Base-by-base conservation (phyloP, 2,797 vertebrate genomes). In the Cossypha polioptera region DNA sequence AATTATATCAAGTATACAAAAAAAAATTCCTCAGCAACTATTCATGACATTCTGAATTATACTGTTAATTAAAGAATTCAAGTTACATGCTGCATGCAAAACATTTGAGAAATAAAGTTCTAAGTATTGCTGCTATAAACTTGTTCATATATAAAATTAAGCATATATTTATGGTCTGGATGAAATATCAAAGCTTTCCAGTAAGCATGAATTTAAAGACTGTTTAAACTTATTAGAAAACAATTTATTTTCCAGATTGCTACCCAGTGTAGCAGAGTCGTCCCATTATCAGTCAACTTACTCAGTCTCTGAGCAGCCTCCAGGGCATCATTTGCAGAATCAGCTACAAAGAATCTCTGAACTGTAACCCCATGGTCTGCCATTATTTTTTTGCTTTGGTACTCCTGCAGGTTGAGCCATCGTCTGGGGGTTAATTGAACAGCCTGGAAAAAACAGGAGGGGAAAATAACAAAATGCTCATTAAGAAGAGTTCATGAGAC, bases 361-460 rank as follows among this genome's bases (percentile, higher is more conserved):
- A 99, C 99, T n/a, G 98, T 97, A 92, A 99, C 99, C 24, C 99
- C 99, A 5, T 98, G 98, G 95, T 99, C 99, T 93, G 99, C 99
- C 99, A 99, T 99, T 97, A 99, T 98, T 98, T 99, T 99, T 98
- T 99, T 99, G 98, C 99, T 99, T 98, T 99, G 99, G 98, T 99
- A 99, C 96, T 99, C 99, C 96, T 99, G 99, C 75, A 99, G 98
- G 97, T 99, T 99, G 96, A 99, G 98, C 99, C 99, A 99, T 98
- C 99, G 98, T 98, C 98, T 98, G 78, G 98, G 97, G 96, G 96
- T 98, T 96, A 98, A 96, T 35, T 98, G 98, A 90, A 97, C 91
- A 92, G 97, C 88, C 99, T 99, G 94, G 65, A 94, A 92, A 51
- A 96, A 94, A 96, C 33, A 15, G 95, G 85, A 87, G 63, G 40